Evolutionary conservation across 2,113 vertebrate species (phyloP), one percentile per base, ranked within the genome.

Genomic region (Maccullochella peelii): DNA sequence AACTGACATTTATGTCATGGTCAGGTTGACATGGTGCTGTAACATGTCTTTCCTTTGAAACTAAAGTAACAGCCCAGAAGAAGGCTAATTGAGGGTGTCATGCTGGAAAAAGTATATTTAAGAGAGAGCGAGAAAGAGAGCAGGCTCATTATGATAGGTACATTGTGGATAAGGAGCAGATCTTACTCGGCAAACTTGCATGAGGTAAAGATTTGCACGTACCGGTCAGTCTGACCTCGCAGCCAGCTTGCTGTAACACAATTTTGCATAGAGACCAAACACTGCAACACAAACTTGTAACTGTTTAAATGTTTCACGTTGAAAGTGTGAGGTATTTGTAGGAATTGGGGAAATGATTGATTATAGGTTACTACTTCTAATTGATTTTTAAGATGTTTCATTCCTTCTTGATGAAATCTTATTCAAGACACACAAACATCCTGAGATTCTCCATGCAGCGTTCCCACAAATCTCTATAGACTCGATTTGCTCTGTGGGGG

Each of bases 1-100:
- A 55, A 78, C 20, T 90, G 84, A 85, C 82, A 81, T 83, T 75
- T 40, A 40, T 70, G 54, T 65, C 49, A 40, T 50, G 58, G 79
- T 79, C 85, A 83, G 54, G 62, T 71, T 69, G 82, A n/a, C 40
- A 70, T n/a, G 27, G 33, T 30, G 21, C 40, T 44, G 2, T 70
- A 20, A 23, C 20, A 54, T 23, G 16, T 73, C 49, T 9, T 49
- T 58, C 9, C 36, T 21, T 66, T 7, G 11, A 42, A 40, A 55
- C 23, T 20, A 68, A 61, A 0, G 2, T n/a, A 57, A 65, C 11
- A 33, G 11, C n/a, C 12, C 66, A 54, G 15, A 16, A 7, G 14
- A 57, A 36, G 36, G n/a, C 20, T 50, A 11, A 49, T 69, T 8
- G 6, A 59, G 30, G 1, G 23, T 25, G 49, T 70, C 25, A 25